Evolutionary conservation across 1,140 invertebrate species (phyloP), one percentile per base, ranked within the genome.

Genomic region (Solen grandis): DNA sequence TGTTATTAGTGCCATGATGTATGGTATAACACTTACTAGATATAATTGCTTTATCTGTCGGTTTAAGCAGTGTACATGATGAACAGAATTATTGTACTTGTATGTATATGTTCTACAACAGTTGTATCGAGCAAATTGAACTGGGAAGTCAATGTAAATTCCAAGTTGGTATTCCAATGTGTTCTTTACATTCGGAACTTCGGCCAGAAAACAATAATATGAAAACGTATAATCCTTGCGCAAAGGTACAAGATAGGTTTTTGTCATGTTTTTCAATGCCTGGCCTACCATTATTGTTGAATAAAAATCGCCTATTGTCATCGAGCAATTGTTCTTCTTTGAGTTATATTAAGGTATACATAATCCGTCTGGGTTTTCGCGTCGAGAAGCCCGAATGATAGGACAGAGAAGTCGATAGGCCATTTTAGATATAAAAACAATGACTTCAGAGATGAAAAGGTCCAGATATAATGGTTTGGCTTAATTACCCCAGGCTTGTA

Each of bases 321-420:
- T 5, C 4, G 50, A 27, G 50, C 75, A 78, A 25, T 78, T 68
- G 1, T 8, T 10, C 19, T 68, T 29, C 31, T 13, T 0, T 29
- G 55, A 29, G n/a, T 68, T 8, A 78, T 5, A 38, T 50, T 36
- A 5, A 68, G 33, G 19, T 1, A 55, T 8, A 46, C 54, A 13
- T 14, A 2, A 1, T 19, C 41, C 2, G 22, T 5, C 16, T 68
- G 25, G 2, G 63, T 68, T 54, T 78, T 78, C 22, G 75, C 75
- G 19, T 50, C 63, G 16, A 78, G 35, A 41, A 78, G 65, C 31
- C 75, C 75, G 31, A 78, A 68, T 33, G 75, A 78, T 14, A 78
- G 54, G 13, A 78, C 46, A 19, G 75, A 29, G 41, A 68, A 78
- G 27, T 78, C 75, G 27, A 68, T 27, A 14, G 75, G 75, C 75